phyloP scores from a whole-genome alignment of 2,797 vertebrate species.

The Megaceryle alcyon region DNA sequence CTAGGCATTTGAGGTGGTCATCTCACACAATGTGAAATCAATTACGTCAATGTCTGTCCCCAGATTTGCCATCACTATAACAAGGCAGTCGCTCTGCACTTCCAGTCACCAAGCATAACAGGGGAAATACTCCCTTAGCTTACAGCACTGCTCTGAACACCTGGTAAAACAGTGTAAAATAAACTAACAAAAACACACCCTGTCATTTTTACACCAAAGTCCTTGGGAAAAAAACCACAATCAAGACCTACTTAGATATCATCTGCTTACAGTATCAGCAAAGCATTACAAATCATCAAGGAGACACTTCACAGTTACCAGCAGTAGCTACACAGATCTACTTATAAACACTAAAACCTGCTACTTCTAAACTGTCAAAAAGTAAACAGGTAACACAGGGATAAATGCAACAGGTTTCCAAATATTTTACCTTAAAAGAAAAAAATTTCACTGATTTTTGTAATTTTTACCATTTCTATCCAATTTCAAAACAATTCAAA shows the following conservation, averaged over 20 bases:
- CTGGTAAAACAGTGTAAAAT: not conserved
- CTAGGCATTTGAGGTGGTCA: not conserved
- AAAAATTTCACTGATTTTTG: not conserved
- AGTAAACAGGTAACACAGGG: not conserved
- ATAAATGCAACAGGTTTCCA: not conserved
- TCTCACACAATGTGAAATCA: not conserved
- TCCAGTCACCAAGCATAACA: not conserved
- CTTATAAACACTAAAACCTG: not conserved
- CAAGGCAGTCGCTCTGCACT: not conserved
- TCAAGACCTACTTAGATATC: not conserved
- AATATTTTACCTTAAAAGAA: not conserved
- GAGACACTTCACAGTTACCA: not conserved
- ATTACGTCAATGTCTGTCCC: not conserved
- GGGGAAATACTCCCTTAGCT: not conserved
- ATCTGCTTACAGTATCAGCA: not conserved
- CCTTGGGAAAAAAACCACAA: not conserved
- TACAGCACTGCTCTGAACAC: not conserved
- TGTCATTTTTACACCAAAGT: not conserved
- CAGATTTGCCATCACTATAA: not conserved
- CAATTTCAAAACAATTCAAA: not conserved
- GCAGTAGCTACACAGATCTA: not conserved
- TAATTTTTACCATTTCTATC: not conserved
- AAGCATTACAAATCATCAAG: not conserved
- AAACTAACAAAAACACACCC: not conserved
- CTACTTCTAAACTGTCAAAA: not conserved